Base-by-base conservation (phyloP, 2,888 invertebrate genomes). In the Cryptophagus acutangulus region DNA sequence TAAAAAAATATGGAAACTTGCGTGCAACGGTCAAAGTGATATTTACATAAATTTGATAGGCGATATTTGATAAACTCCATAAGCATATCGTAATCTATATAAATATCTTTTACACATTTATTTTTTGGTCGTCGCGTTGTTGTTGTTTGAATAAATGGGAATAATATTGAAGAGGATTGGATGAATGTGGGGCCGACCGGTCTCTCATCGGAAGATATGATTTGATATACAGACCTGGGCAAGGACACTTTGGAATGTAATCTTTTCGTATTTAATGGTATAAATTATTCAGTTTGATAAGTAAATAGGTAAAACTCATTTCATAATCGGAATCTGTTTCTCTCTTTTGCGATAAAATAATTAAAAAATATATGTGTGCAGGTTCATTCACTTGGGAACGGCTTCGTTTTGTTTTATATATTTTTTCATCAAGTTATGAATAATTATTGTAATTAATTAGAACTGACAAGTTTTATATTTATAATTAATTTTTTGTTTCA, bases 261-360 rank as follows among this genome's bases (percentile, higher is more conserved):
- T 68, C 67, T 65, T 57, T 15, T 12, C 57, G 49, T 55, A 58
- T 56, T 62, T 66, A 65, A 65, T 66, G 65, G 66, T 64, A 65
- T 66, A 66, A 66, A 66, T 66, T 65, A 66, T 65, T 62, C 62
- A 58, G 52, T 54, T 55, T 58, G 66, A 66, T 66, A 66, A 65
- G 59, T 57, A 60, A 65, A 63, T 65, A 63, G 62, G 63, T 64
- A 64, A 65, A 64, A 64, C 57, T 64, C 66, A 66, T 66, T 66
- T 61, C 59, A 58, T 62, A 65, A 64, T 65, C 65, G 58, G 52
- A 39, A 39, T 36, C 39, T 17, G 25, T 43, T 35, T 30, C 16
- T 31, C n/a, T 38, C 14, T 38, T 30, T 26, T 33, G 37, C 39
- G 43, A 49, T 49, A 49, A 41, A 40, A n/a, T n/a, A n/a, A n/a